A percentile compares a stretch with the other conserved stretches of the same genome.
phyloP scores from a whole-genome alignment of 2,888 invertebrate genomes.

The Villa cingulata region DNA sequence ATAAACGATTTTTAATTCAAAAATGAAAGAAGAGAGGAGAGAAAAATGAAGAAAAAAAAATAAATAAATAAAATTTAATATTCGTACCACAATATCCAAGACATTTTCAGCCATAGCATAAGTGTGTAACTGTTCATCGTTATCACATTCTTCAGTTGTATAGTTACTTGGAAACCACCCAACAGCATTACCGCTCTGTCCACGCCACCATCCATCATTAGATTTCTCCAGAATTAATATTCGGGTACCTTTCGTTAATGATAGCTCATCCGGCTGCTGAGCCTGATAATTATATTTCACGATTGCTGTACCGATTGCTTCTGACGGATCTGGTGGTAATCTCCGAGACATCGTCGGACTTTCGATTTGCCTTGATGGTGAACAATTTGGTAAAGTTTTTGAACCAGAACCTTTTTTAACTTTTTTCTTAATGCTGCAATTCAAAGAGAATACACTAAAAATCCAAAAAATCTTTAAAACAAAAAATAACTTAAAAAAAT shows the following conservation, averaged over 20 bases:
- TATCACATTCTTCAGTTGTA: slow-evolving; percentile 80
- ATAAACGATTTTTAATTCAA: background rate
- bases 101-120: slow-evolving; percentile 92
- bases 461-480: slow-evolving; percentile 1
- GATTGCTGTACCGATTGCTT: slow-evolving; percentile 75
- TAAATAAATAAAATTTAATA: slow-evolving; percentile 10
- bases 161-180: slow-evolving; percentile 98
- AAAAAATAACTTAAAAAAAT: background rate
- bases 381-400: slow-evolving; percentile 73
- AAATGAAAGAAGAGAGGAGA: background rate
- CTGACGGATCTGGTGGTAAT: slow-evolving; percentile 67
- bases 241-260: slow-evolving; percentile 85
- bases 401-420: slow-evolving; percentile 71
- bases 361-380: slow-evolving; percentile 66
- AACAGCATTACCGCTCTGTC: slow-evolving; percentile 52
- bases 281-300: slow-evolving; percentile 95
- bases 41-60: too few species aligned
- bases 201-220: slow-evolving; percentile 99
- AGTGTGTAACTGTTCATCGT: slow-evolving; percentile 76
- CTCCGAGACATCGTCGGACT: slow-evolving; percentile 62
- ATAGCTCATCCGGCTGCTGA: slow-evolving; percentile 90
- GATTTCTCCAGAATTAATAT: slow-evolving; percentile 95
- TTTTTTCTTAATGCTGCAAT: slow-evolving; percentile 68
- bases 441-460: background rate
- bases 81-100: slow-evolving; percentile 74